Conservation (phyloP, 23 tunicate genomes). For the Styela clava region DNA sequence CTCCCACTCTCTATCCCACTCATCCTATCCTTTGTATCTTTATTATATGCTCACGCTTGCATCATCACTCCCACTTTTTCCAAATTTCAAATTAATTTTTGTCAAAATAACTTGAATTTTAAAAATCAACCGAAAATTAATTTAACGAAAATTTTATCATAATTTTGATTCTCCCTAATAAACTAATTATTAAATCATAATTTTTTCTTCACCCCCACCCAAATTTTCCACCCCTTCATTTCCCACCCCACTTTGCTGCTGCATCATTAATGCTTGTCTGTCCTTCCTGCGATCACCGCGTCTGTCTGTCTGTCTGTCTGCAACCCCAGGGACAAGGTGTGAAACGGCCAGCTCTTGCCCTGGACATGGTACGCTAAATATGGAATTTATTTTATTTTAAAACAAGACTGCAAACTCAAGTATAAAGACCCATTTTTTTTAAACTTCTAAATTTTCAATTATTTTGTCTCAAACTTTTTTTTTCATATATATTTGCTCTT, state of each 20-base stretch:
- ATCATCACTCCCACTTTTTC: slow-evolving; percentile 2
- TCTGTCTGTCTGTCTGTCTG: neutral
- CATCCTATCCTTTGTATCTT: slow-evolving; percentile 23
- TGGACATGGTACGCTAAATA: slow-evolving; percentile 11
- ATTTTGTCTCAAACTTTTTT: too few relatives aligned
- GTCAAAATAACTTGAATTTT: too few relatives aligned
- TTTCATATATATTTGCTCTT: too few relatives aligned
- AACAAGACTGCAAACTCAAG: neutral
- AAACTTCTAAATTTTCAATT: too few relatives aligned
- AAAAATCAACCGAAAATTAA: too few relatives aligned
- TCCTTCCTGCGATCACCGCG: slow-evolving; percentile 7
- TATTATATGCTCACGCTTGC: slow-evolving; percentile 2
- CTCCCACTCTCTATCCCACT: slow-evolving; percentile 25
- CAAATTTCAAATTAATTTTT: too few relatives aligned
- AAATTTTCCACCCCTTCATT: neutral
- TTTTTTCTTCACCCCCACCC: slow-evolving; percentile 12
- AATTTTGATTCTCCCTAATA: too few relatives aligned
- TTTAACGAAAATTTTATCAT: too few relatives aligned
- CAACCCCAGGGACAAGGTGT: slow-evolving; percentile 9
- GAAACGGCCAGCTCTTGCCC: slow-evolving; percentile 1
- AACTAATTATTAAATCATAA: too few relatives aligned
- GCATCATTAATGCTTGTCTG: neutral
- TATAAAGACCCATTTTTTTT: too few relatives aligned
- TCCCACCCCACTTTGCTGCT: neutral
- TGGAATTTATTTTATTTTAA: too few relatives aligned